A percentile compares a stretch with the other conserved stretches of the same genome.
Evolutionary conservation across 1,140 invertebrate species (phyloP).

Genomic region (Ruditapes philippinarum): DNA sequence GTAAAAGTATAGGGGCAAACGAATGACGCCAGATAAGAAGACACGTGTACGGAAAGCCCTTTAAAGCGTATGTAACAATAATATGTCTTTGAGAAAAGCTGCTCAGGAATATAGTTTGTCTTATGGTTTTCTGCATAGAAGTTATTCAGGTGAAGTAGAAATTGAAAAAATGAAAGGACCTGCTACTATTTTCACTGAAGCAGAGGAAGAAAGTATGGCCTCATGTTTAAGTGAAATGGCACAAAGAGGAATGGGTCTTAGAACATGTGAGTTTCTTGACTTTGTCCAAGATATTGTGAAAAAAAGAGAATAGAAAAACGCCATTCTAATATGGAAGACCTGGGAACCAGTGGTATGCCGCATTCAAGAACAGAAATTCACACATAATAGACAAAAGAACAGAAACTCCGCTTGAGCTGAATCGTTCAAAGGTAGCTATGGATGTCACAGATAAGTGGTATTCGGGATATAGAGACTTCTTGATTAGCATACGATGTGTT

Average conservation of each 20-base stretch:
- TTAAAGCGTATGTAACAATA: background rate
- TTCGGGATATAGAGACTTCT: background rate
- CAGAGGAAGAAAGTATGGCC: slow-evolving; percentile 28
- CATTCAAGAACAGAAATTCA: background rate
- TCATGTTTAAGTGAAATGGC: slow-evolving; percentile 43
- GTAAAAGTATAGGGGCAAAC: slow-evolving; percentile 20
- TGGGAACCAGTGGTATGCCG: slow-evolving; percentile 7
- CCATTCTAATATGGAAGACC: background rate
- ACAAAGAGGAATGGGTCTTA: slow-evolving; percentile 45
- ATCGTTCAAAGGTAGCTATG: slow-evolving; percentile 2
- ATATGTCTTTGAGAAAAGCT: slow-evolving; percentile 34
- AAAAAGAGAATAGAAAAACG: background rate
- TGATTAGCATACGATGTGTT: no score
- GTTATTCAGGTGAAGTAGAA: slow-evolving; percentile 21
- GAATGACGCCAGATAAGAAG: slow-evolving; percentile 6
- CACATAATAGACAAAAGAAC: background rate
- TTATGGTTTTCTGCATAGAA: slow-evolving; percentile 34
- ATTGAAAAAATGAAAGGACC: slow-evolving; percentile 31
- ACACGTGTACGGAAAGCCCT: slow-evolving; percentile 12
- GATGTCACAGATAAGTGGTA: slow-evolving; percentile 7
- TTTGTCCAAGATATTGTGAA: background rate
- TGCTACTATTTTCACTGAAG: background rate
- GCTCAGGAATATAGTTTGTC: background rate
- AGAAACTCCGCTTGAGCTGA: slow-evolving; percentile 17
- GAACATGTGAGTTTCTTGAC: slow-evolving; percentile 21